Base-by-base conservation (phyloP, 2,797 vertebrate genomes). In the Gymnodraco acuticeps region DNA sequence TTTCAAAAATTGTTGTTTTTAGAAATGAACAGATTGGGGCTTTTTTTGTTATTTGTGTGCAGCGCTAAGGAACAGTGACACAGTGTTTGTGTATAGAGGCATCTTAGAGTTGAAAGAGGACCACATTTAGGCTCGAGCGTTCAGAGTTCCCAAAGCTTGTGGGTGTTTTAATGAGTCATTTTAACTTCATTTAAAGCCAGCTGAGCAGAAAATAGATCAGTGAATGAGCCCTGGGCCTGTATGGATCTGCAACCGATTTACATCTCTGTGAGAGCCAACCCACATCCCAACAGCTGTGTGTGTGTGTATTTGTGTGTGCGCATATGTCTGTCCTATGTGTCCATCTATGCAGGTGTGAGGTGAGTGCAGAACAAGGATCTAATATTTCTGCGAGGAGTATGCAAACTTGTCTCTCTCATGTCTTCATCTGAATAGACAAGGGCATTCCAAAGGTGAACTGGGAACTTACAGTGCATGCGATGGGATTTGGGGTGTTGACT, bases 131-230 rank as follows among this genome's bases (percentile, higher is more conserved):
- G 96, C 96, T 97, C 95, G 93, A 95, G 96, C 95, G 97, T 96
- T 96, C 96, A 96, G 96, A 97, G 96, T 98, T 98, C 96, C 96
- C 96, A 95, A 96, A 96, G 97, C 97, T 98, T 97, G 97, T 97
- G 97, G 97, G 97, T 96, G 96, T 97, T 99, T 98, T 99, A 99
- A 99, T 99, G 97, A 99, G 96, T 98, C 97, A 98, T 98, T 99
- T 98, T 98, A 98, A 98, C 97, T 97, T 98, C 96, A 98, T 98
- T 99, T 98, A 97, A 97, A 98, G 96, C 96, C 96, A 99, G 96
- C 96, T 98, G 97, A 98, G 97, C 96, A 97, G 97, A 98, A 99
- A 99, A 98, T 98, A 98, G 97, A 98, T 98, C 96, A 97, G 97
- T 97, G 96, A 97, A 94, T 96, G 96, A 97, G 97, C 97, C 96